phyloP scores from a whole-genome alignment of 2,797 vertebrate species.

The Amphiprion clarkii region DNA sequence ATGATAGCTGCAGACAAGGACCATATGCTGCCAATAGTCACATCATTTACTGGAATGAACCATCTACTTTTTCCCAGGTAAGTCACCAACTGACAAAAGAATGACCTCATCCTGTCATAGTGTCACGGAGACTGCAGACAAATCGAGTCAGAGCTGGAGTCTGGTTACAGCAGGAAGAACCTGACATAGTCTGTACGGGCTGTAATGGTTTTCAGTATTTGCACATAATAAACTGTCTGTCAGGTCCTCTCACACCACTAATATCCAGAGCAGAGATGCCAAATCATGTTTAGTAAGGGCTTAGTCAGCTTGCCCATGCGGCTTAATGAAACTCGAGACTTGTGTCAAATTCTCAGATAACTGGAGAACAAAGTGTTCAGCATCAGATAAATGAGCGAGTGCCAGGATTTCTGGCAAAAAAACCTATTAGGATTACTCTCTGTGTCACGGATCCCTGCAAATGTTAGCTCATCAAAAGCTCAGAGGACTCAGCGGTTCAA shows the following conservation, averaged over 20 bases:
- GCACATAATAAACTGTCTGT: slow-evolving; percentile 3
- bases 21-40: slow-evolving; percentile 65
- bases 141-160: slow-evolving; percentile 52
- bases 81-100: slow-evolving; percentile 56
- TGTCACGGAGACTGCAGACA: slow-evolving; percentile 23
- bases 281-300: slow-evolving; percentile 65
- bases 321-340: slow-evolving; percentile 76
- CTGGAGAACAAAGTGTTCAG: slow-evolving; percentile 73
- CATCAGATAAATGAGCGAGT: slow-evolving; percentile 73
- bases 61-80: slow-evolving; percentile 53
- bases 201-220: slow-evolving; percentile 23
- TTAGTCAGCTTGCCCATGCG: slow-evolving; percentile 72
- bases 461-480: slow-evolving; percentile 77
- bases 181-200: slow-evolving; percentile 17
- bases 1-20: slow-evolving; percentile 52
- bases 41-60: slow-evolving; percentile 58
- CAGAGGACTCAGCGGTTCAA: slow-evolving; percentile 61
- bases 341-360: slow-evolving; percentile 78
- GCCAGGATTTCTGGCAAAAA: slow-evolving; percentile 56
- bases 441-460: slow-evolving; percentile 76
- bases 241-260: slow-evolving; percentile 27
- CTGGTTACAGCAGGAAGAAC: slow-evolving; percentile 52
- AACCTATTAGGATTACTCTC: slow-evolving; percentile 72
- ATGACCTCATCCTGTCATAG: slow-evolving; percentile 64
- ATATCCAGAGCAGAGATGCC: slow-evolving; percentile 50